Evolutionary conservation across 1,140 invertebrate species (phyloP), one percentile per base, ranked within the genome.

Genomic region (Euura saliciscinereae): DNA sequence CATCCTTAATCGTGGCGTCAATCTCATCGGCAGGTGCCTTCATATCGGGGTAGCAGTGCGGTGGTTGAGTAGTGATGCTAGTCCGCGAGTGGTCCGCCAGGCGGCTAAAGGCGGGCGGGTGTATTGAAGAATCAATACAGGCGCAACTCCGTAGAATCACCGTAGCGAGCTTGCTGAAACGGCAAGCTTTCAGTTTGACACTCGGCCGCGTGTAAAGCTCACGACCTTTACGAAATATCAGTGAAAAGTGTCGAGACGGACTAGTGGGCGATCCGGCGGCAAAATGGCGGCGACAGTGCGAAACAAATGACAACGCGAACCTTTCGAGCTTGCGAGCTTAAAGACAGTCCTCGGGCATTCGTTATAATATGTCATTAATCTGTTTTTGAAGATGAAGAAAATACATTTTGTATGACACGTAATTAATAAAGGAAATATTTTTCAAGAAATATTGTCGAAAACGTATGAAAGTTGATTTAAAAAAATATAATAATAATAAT

Each of bases 231-330:
- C 43, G 45, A 69, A 51, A 71, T 45, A 46, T 67, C 66, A 67
- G 43, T 28, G 45, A 70, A 71, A 43, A 10, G 70, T 44, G 70
- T 70, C 46, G 13, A 68, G 66, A 28, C 44, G 72, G 67, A 70
- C 76, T 70, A 68, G 71, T 66, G 51, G 65, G 68, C 74, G 75
- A 51, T n/a, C 8, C 71, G 74, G 74, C 74, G 73, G 74, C 78
- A 83, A 82, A 78, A 84, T 84, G 83, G 83, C 82, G 82, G 78
- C 80, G 69, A 59, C 77, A 65, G 73, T 74, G 66, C 75, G 74
- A 82, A 78, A 80, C 77, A 80, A 81, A 84, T 79, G 77, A 81
- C 77, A 44, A 64, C 59, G 44, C 67, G 68, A 70, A 13, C 13
- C 71, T 65, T 59, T 42, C 6, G 51, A 59, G 73, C 72, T 65